phyloP scores from a whole-genome alignment of 2,888 invertebrate genomes.

The Oligia fasciuncula region DNA sequence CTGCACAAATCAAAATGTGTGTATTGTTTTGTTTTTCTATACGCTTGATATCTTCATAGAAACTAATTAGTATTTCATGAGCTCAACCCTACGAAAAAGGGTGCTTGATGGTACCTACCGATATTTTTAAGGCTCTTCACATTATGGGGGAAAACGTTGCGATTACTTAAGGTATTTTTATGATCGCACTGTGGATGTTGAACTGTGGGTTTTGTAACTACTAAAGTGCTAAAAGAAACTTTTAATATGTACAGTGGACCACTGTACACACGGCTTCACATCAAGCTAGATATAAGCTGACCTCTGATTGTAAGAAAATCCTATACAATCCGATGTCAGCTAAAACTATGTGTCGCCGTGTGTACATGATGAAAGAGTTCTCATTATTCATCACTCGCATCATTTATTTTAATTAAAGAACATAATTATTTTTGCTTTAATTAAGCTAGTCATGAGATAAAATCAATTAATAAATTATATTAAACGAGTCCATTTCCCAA shows the following conservation, averaged over 20 bases:
- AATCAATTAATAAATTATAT: constrained; percentile 28
- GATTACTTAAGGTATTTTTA: not conserved
- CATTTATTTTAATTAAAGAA: not conserved
- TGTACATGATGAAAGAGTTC: not conserved
- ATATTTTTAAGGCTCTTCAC: constrained; percentile 34
- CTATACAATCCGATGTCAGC: not conserved
- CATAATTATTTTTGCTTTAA: constrained; percentile 22
- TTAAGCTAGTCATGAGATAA: constrained; percentile 33
- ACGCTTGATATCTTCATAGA: constrained; percentile 51
- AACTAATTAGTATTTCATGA: constrained; percentile 57
- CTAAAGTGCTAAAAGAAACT: not conserved
- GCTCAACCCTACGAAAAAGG: constrained; percentile 38
- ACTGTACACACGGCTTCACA: not conserved
- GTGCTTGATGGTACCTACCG: constrained; percentile 23
- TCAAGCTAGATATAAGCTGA: not conserved
- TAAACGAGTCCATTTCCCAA: constrained; percentile 25
- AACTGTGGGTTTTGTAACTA: not conserved
- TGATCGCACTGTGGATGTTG: not conserved
- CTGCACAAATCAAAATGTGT: constrained; percentile 66
- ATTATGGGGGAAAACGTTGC: not conserved
- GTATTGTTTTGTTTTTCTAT: constrained; percentile 49
- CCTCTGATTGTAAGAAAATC: not conserved
- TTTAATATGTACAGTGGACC: too few relatives aligned
- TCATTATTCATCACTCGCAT: not conserved
- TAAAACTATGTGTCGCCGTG: not conserved